Conservation (phyloP, 2,888 invertebrate species). For the Eupithecia subumbrata region DNA sequence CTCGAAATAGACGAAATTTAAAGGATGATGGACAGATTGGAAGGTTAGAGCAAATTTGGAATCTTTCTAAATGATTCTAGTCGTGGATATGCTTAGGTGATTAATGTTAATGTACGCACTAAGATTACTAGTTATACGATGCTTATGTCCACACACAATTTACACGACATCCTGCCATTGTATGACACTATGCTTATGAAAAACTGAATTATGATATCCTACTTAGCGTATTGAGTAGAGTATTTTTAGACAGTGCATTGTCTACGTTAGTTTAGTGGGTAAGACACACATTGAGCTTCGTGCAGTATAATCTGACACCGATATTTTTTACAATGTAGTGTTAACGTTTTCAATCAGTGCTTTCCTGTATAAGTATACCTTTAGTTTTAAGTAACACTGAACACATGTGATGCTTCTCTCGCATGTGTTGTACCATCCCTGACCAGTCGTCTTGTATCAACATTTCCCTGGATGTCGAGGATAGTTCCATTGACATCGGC, state of each 20-base stretch:
- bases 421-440: constrained; percentile 34
- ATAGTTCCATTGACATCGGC: neutral
- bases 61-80: constrained; percentile 82
- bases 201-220: constrained; percentile 78
- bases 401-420: constrained; percentile 49
- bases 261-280: constrained; percentile 81
- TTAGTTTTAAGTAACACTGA: constrained; percentile 59
- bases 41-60: constrained; percentile 68
- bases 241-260: constrained; percentile 84
- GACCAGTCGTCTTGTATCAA: neutral
- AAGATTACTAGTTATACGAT: constrained; percentile 78
- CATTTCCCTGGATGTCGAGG: neutral
- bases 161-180: constrained; percentile 81
- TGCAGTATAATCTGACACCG: constrained; percentile 76
- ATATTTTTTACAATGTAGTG: constrained; percentile 77
- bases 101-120: constrained; percentile 79
- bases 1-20: constrained; percentile 62
- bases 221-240: constrained; percentile 80
- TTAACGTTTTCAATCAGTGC: constrained; percentile 67
- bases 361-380: constrained; percentile 63
- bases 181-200: constrained; percentile 82
- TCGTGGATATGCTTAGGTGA: constrained; percentile 76
- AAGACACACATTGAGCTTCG: constrained; percentile 81
- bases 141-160: constrained; percentile 83
- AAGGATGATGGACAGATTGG: constrained; percentile 39